Evolutionary conservation across 1,140 invertebrate species (phyloP), one percentile per base, ranked within the genome.

Genomic region (Drosophila ficusphila): DNA sequence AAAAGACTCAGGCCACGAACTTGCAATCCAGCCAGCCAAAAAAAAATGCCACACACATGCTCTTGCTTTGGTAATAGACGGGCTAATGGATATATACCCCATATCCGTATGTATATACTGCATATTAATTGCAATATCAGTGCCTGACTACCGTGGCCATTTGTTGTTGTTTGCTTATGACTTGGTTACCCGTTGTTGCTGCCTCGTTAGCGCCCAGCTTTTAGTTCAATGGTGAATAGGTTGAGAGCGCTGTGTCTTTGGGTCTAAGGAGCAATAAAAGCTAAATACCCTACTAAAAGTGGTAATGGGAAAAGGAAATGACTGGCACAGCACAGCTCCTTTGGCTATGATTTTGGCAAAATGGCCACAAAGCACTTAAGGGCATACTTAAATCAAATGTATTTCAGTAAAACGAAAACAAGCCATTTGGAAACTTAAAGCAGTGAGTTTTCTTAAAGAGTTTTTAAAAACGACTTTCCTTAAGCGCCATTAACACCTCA

Each of bases 121-220:
- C 46, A 70, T 85, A 86, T 85, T 85, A 85, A 85, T 85, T 85
- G 82, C 76, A 54, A 74, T 86, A 79, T 79, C 83, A 85, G 76
- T 79, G 57, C 81, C 81, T 42, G 72, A 85, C 81, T 62, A 76
- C 54, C 54, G 41, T 68, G 61, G 58, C 54, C 76, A 86, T 68
- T 85, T 69, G 76, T 51, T 52, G 47, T 42, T 71, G 71, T 65
- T 76, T 67, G 62, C 62, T 42, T 49, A 42, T 51, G 42, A 65
- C 52, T 31, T 54, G 31, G 21, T 47, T 39, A 29, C 60, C 31
- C 36, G 51, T 16, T 38, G 56, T 18, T 39, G 34, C 31, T 78
- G 76, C 48, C 79, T 85, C 81, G 79, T 85, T 85, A 85, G 76
- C 68, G 67, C 72, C 58, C 60, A 51, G 46, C 42, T 79, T 44